Evolutionary conservation across 2,797 vertebrate genomes (phyloP).

Genomic region (Gallinago nigripennis): DNA sequence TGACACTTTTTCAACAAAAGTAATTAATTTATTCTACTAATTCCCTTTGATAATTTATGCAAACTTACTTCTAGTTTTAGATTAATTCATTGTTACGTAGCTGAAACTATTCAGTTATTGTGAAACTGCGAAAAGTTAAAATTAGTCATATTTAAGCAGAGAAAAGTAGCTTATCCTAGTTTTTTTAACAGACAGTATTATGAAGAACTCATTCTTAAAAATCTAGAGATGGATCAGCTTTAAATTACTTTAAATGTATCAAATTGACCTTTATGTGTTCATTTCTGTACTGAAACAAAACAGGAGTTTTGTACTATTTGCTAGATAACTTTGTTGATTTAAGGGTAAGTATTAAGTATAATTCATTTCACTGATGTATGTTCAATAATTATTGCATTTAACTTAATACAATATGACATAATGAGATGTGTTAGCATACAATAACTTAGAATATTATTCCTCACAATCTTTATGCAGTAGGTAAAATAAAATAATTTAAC

Average conservation of each 20-base stretch:
- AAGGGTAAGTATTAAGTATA: neutral
- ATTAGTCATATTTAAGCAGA: neutral
- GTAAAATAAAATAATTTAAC: neutral
- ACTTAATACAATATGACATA: neutral
- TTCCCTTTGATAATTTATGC: neutral
- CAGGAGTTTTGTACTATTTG: neutral
- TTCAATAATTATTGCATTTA: neutral
- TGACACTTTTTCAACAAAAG: neutral
- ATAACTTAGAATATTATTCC: neutral
- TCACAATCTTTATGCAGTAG: neutral
- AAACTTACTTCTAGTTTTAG: neutral
- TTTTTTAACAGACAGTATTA: neutral
- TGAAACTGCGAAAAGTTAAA: neutral
- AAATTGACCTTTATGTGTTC: neutral
- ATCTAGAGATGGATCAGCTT: neutral
- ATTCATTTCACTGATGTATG: neutral
- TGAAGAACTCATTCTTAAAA: neutral
- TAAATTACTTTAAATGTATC: neutral
- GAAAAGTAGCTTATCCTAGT: neutral
- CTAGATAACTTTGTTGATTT: neutral
- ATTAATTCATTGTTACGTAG: neutral
- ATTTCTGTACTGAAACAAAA: neutral
- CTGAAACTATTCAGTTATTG: neutral
- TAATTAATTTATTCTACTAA: neutral
- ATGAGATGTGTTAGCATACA: neutral